phyloP scores from a whole-genome alignment of 2,888 invertebrate species.

The Rhamphomyia laevipes region DNA sequence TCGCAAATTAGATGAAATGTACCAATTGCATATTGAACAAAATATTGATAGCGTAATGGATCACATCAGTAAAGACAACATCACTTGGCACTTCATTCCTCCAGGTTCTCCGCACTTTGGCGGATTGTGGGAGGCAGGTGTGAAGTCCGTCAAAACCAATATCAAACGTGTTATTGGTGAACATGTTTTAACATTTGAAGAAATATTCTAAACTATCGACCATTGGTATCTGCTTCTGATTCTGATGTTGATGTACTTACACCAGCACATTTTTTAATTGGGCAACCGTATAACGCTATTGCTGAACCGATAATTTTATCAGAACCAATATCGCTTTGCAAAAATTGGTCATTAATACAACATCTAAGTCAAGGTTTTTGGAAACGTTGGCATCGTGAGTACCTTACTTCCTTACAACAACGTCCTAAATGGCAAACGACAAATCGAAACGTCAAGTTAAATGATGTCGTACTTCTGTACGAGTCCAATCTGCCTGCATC shows the following conservation, averaged over 20 bases:
- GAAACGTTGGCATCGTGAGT: no score
- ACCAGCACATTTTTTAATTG: constrained; percentile 3
- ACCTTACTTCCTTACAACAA: no score
- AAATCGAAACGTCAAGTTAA: no score
- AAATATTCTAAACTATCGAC: not conserved
- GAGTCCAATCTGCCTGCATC: no score
- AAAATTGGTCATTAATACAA: no score
- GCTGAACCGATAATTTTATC: not conserved
- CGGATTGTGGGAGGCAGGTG: not conserved
- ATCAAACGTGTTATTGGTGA: not conserved
- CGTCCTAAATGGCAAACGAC: no score
- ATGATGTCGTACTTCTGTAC: no score
- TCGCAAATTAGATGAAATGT: not conserved
- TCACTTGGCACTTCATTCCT: not conserved
- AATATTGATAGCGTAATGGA: not conserved
- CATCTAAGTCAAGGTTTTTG: no score
- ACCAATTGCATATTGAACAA: not conserved
- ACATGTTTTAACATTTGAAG: not conserved
- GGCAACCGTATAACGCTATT: constrained; percentile 4
- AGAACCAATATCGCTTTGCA: no score
- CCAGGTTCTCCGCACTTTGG: not conserved
- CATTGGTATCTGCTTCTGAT: not conserved
- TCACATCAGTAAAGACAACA: not conserved
- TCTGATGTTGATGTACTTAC: no score
- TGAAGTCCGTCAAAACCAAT: not conserved